Percentiles rank a stretch among this genome's conserved stretches.
Conservation (phyloP, 2,888 invertebrate genomes). For the Galerucella nymphaeae region DNA sequence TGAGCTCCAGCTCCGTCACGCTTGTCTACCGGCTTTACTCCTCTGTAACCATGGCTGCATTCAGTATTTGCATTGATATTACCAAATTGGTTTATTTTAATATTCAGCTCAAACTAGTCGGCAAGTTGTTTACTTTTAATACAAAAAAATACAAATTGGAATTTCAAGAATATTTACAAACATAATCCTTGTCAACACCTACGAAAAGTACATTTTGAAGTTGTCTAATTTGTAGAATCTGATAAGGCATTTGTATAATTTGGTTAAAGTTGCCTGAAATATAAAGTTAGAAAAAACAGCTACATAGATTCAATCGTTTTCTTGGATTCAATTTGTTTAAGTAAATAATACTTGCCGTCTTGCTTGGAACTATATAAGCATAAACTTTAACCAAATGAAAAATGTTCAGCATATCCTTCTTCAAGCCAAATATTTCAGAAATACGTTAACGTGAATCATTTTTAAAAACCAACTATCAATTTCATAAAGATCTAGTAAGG, state of each 20-base stretch:
- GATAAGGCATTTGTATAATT: too few relatives aligned
- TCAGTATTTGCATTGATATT: slow-evolving; percentile 60
- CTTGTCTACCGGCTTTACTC: slow-evolving; percentile 93
- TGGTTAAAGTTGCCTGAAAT: too few relatives aligned
- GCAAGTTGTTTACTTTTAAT: slow-evolving; percentile 14
- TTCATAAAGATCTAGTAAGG: too few relatives aligned
- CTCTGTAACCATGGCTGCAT: slow-evolving; percentile 71
- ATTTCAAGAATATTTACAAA: slow-evolving; percentile 18
- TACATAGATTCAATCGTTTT: background rate
- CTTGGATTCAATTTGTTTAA: background rate
- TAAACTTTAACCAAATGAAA: background rate
- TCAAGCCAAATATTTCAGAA: background rate
- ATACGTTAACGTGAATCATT: background rate
- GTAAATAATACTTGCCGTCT: background rate
- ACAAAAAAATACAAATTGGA: slow-evolving; percentile 28
- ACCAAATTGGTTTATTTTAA: slow-evolving; percentile 44
- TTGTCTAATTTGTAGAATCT: too few relatives aligned
- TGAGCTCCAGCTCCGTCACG: slow-evolving; percentile 94
- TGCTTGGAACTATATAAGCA: background rate
- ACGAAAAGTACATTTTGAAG: background rate
- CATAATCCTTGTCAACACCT: background rate
- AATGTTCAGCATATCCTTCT: background rate
- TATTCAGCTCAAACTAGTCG: slow-evolving; percentile 6
- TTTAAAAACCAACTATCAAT: too few relatives aligned
- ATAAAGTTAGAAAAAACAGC: too few relatives aligned